Percentiles rank a stretch among this genome's conserved stretches.
Evolutionary conservation across 2,797 vertebrate genomes (phyloP).

Genomic region (Heteromormyrus szaboi): DNA sequence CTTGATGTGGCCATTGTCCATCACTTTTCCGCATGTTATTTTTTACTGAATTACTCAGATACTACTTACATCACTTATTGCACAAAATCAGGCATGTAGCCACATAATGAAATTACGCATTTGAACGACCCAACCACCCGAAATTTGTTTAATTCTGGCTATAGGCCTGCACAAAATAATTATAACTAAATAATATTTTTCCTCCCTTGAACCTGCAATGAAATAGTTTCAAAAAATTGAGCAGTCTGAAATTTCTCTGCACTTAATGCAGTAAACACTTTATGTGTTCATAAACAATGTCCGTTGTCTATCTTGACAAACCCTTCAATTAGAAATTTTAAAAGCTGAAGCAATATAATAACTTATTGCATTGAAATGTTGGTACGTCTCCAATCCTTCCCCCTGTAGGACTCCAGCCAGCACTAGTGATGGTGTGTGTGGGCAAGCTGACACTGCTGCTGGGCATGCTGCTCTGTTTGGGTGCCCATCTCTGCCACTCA

Average conservation of each 20-base stretch:
- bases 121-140: background rate
- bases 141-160: background rate
- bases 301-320: background rate
- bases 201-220: background rate
- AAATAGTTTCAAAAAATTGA: background rate
- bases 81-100: background rate
- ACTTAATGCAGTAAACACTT: background rate
- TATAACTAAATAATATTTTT: background rate
- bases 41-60: background rate
- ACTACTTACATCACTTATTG: background rate
- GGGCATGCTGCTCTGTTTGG: conserved; percentile 56
- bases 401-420: conserved; percentile 17
- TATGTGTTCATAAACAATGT: background rate
- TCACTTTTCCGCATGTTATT: background rate
- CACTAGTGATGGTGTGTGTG: conserved; percentile 49
- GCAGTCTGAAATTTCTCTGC: background rate
- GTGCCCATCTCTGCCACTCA: conserved; percentile 52
- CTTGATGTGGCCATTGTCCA: background rate
- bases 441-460: conserved; percentile 62
- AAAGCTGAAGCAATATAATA: background rate
- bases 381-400: background rate
- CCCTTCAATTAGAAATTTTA: background rate
- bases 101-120: background rate
- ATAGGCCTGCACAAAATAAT: background rate
- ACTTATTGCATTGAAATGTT: background rate